Conservation (phyloP, 2,888 invertebrate species). For the Troglohyphantes excavatus region DNA sequence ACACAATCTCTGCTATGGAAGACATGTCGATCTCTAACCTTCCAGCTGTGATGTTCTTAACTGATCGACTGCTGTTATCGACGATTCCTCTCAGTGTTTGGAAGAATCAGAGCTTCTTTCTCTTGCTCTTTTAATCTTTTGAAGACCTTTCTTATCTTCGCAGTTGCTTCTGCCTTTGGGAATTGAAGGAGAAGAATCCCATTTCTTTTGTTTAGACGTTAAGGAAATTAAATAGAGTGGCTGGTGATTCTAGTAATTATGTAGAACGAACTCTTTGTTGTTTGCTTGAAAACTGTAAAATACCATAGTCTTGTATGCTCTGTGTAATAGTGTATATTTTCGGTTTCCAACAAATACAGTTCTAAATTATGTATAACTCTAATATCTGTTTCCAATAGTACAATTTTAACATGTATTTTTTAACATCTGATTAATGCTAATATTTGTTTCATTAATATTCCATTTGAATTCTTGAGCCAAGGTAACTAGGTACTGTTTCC, state of each 20-base stretch:
- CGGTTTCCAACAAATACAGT: too few relatives aligned
- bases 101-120: constrained; percentile 50
- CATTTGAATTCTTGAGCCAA: too few relatives aligned
- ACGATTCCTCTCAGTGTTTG: constrained; percentile 25
- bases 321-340: too few relatives aligned
- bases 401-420: too few relatives aligned
- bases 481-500: too few relatives aligned
- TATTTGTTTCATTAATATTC: too few relatives aligned
- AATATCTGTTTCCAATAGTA: too few relatives aligned
- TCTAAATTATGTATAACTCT: too few relatives aligned
- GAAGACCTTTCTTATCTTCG: constrained; percentile 55
- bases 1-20: neutral
- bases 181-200: constrained; percentile 39
- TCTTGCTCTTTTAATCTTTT: constrained; percentile 67
- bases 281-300: too few relatives aligned
- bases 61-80: constrained; percentile 48
- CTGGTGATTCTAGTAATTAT: constrained; percentile 60
- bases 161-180: constrained; percentile 40
- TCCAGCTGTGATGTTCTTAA: constrained; percentile 36
- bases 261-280: neutral
- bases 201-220: constrained; percentile 58
- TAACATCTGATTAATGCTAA: too few relatives aligned
- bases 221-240: constrained; percentile 68
- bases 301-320: too few relatives aligned
- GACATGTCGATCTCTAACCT: neutral